phyloP scores from a whole-genome alignment of 2,888 invertebrate genomes.

The Tipula confusa region DNA sequence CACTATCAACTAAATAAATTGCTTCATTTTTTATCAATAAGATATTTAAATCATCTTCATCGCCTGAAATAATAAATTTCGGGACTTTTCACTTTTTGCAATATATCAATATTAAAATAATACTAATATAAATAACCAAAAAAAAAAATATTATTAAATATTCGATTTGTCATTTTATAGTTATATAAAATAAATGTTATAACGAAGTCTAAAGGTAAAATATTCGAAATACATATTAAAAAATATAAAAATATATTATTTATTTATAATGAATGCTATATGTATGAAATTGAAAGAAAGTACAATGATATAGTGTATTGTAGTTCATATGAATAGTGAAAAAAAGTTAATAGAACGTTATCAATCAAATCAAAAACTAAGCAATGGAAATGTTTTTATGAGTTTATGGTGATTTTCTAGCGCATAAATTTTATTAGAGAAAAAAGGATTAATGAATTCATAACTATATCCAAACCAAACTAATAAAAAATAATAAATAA shows the following conservation, averaged over 20 bases:
- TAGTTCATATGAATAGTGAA: too few species aligned
- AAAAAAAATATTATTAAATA: background rate
- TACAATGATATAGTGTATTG: too few species aligned
- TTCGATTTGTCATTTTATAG: background rate
- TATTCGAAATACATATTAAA: too few species aligned
- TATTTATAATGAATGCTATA: background rate
- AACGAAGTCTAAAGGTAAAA: too few species aligned
- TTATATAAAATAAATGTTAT: too few species aligned
- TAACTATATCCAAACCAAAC: background rate
- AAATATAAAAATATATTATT: too few species aligned
- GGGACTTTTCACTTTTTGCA: background rate
- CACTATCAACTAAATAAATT: slow-evolving; percentile 46
- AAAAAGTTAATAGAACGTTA: background rate
- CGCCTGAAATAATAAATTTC: slow-evolving; percentile 28
- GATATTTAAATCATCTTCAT: slow-evolving; percentile 28
- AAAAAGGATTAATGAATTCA: background rate
- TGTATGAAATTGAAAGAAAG: background rate
- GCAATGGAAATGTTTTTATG: background rate
- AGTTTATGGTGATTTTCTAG: background rate
- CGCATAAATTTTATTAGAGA: background rate
- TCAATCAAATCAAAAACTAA: background rate
- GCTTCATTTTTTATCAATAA: slow-evolving; percentile 42
- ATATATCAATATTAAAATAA: too few species aligned
- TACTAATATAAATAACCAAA: too few species aligned
- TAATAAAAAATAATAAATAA: background rate